These are phyloP conservation scores for Ardeotis arabs DNA, from an alignment of 2,113 vertebrate genomes.

Conservation along the genomic window DNA sequence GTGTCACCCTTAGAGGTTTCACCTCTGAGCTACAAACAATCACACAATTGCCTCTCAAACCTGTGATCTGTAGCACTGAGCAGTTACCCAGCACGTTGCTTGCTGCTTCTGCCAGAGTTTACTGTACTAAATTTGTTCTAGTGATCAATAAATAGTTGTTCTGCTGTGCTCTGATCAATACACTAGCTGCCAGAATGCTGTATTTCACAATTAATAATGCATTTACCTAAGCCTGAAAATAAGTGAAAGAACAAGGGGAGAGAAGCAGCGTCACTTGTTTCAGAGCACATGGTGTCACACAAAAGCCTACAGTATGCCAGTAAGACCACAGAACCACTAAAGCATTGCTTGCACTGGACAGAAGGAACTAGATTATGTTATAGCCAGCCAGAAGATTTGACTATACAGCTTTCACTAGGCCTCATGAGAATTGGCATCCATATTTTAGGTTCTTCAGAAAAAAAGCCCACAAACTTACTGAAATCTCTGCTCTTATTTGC, in stretches of 20 bases:
- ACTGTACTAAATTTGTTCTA: background rate
- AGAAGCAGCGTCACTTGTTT: background rate
- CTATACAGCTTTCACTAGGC: background rate
- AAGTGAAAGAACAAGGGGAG: background rate
- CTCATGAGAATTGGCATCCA: background rate
- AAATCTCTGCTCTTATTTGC: background rate
- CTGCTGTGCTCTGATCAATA: background rate
- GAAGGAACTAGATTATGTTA: background rate
- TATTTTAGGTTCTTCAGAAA: background rate
- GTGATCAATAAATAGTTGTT: background rate
- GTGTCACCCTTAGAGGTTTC: background rate
- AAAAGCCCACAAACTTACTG: background rate
- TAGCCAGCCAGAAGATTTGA: background rate
- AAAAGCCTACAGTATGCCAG: background rate
- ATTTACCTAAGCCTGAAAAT: background rate
- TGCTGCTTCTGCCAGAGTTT: background rate
- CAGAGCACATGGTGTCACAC: background rate
- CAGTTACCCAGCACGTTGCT: background rate
- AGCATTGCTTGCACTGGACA: background rate
- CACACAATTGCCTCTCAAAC: background rate
- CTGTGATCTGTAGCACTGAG: background rate
- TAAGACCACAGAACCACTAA: background rate
- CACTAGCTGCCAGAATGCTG: background rate
- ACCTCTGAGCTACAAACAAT: background rate
- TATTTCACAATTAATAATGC: background rate